Evolutionary conservation across 2,888 invertebrate species (phyloP), one percentile per base, ranked within the genome.

Genomic region (Gerris lacustris): DNA sequence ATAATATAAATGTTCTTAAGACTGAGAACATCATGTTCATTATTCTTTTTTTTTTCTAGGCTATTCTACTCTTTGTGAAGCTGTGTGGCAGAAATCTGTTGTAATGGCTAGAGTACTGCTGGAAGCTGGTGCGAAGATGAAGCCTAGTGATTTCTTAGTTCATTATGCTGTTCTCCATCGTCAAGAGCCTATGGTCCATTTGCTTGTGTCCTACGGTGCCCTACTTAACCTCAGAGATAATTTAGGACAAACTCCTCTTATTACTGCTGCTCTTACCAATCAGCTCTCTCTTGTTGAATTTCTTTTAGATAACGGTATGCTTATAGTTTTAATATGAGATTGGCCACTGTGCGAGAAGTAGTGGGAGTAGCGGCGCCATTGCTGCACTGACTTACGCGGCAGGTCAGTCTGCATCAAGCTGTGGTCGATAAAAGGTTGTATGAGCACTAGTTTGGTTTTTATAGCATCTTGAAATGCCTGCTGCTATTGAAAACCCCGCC

Each of bases 61-160:
- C 2, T 86, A 86, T 73, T 89, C 90, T 0, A 87, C 90, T 6
- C 80, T 90, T 63, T 86, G 87, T 80, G 84, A 88, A 78, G 89
- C 90, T 9, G 88, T 90, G 31, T 87, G 86, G 83, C 84, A 85
- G 75, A 86, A 86, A 76, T 83, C 85, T 76, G 81, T 84, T 1
- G 79, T 82, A 17, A 82, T 88, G 74, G 85, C 87, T 9, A 82
- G 84, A 75, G 79, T 85, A 62, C 80, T 91, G 44, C 77, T 91
- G 70, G 79, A 82, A 47, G 83, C 85, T 44, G 89, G 90, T 9
- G 90, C 90, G 4, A 85, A 89, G 69, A 82, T 89, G 11, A 85
- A 88, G 63, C 88, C 88, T 73, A 86, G 87, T 1, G 88, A 89
- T 78, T 85, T 85, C 79, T 82, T 90, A 63, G 79, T 91, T 68